A percentile compares a stretch with the other conserved stretches of the same genome.
These are phyloP conservation scores for Malurus leucopterus DNA, from an alignment of 2,797 vertebrate genomes.

Conservation along the genomic window DNA sequence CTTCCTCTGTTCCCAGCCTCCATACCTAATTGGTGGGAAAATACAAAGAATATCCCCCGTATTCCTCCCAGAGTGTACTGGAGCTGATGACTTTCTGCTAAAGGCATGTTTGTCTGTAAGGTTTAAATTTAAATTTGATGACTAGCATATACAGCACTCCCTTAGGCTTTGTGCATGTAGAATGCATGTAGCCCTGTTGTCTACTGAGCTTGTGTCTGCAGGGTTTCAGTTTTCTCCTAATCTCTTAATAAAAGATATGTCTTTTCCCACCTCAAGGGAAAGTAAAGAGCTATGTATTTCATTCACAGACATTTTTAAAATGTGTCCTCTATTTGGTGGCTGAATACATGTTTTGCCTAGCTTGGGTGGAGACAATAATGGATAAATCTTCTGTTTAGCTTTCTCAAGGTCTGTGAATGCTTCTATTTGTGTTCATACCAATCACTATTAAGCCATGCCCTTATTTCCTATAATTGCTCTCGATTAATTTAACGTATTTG, in stretches of 20 bases:
- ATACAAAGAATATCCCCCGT: not conserved
- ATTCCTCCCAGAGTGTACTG: not conserved
- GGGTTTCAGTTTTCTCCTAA: conserved; percentile 23
- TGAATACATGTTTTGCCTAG: not conserved
- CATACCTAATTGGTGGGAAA: not conserved
- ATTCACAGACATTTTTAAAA: not conserved
- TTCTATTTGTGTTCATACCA: not conserved
- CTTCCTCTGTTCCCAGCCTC: not conserved
- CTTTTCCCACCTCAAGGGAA: conserved; percentile 7
- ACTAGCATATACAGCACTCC: conserved; percentile 13
- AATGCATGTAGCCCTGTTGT: conserved; percentile 18
- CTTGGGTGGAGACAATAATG: not conserved
- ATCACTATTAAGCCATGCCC: not conserved
- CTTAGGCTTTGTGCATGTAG: conserved; percentile 14
- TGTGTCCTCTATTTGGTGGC: not conserved
- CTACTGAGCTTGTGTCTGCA: not conserved
- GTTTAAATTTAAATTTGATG: conserved; percentile 41
- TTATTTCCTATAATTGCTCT: not conserved
- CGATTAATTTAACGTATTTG: not conserved
- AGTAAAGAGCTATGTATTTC: conserved; percentile 18
- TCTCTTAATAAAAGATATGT: conserved; percentile 4
- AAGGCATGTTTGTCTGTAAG: not conserved
- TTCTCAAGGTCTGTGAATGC: not conserved
- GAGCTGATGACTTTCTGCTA: conserved; percentile 3
- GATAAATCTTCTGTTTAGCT: not conserved